Evolutionary conservation across 2,113 vertebrate species (phyloP), one percentile per base, ranked within the genome.

Genomic region (Irena cyanogastra): DNA sequence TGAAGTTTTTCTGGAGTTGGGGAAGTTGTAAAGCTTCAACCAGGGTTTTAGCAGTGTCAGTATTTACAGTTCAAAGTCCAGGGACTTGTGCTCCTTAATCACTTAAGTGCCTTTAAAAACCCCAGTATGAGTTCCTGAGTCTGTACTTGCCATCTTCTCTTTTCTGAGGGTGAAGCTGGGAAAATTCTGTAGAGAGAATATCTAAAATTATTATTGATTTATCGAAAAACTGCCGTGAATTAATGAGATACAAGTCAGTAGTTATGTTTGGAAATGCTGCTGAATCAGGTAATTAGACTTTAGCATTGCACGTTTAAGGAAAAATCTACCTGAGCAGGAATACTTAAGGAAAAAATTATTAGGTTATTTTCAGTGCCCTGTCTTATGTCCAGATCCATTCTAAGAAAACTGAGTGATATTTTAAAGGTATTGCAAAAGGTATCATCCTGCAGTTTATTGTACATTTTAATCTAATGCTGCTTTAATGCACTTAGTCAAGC

Each of bases 61-160:
- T 90, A 59, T 95, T 96, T 96, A 60, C 85, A 83, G 88, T 93
- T 80, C 90, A 6, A 86, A 94, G 94, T 96, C 66, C 94, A 45
- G 54, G 63, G 23, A 53, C 76, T 92, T 90, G 50, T 37, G 30
- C 39, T 77, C 22, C 75, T 93, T 94, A 61, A 69, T 94, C 54
- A 65, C 75, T 85, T 42, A 72, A 72, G 37, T 83, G 66, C 53
- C 90, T 90, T 91, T 91, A 42, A 81, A 80, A 93, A 60, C 28
- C 6, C 12, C 16, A 6, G 27, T 66, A 1, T 30, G 69, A 75
- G 44, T 79, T 91, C 39, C 28, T 41, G 60, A 63, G 42, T 31
- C 15, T 54, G 17, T 80, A 63, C 35, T 63, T 93, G 54, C 26
- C 13, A 13, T 83, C 50, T 75, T 91, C 33, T 37, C 44, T 60